Evolutionary conservation across 2,888 invertebrate genomes (phyloP), one percentile per base, ranked within the genome.

Genomic region (Cheilosia vulpina): DNA sequence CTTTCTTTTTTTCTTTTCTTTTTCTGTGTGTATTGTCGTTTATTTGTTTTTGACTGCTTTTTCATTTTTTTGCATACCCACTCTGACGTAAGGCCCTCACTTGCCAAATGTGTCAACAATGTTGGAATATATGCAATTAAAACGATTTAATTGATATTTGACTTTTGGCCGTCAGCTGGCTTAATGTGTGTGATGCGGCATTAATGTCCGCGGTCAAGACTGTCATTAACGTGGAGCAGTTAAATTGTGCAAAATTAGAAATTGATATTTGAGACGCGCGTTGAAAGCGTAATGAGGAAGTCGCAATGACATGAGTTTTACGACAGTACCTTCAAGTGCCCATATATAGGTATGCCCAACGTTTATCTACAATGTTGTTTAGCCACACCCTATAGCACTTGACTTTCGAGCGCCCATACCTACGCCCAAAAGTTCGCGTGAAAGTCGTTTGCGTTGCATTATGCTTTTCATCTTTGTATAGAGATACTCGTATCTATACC

Each of bases 91-190:
- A 57, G 34, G 19, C 60, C 60, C 2, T 43, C 21, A 27, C 50
- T 7, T 65, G 60, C 53, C 76, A 76, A 68, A 58, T 69, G 69
- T 69, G 77, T 53, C 60, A 77, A 53, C 43, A 27, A 15, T 7
- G 43, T 66, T 66, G 27, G 11, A 76, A 52, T 31, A 66, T 17
- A 24, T 5, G 50, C 41, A 55, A 66, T 58, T 55, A 38, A 75
- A 55, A 6, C 11, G 19, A 34, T 62, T 68, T 57, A 65, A 75
- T 75, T 57, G 27, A 60, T 62, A 58, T 58, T 38, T 69, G 34
- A 68, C 21, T 53, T 41, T 38, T 31, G 75, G 41, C 66, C 47
- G 75, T 24, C 13, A 38, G 50, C 47, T 38, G 41, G 24, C 47
- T 41, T n/a, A 38, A 4, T n/a, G 27, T 21, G 27, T 41, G 45